Base-by-base conservation (phyloP, 2,888 invertebrate genomes). In the Thereva unica region DNA sequence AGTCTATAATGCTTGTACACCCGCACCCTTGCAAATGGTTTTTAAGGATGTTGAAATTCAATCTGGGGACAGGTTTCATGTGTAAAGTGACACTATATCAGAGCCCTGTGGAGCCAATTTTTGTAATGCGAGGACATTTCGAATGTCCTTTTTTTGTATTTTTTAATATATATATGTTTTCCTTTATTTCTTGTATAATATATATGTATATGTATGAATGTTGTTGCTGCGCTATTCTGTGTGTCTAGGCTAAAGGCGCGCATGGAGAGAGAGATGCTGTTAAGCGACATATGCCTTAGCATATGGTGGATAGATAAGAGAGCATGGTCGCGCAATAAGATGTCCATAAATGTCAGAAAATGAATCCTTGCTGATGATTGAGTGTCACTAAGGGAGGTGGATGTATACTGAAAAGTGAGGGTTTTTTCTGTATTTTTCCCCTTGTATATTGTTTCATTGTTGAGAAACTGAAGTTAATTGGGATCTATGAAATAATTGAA, bases 71-170 rank as follows among this genome's bases (percentile, higher is more conserved):
- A 52, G 52, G 52, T 35, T 35, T 52, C 34, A 35, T 23, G 52
- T 52, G 52, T 52, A 52, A 52, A 52, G n/a, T n/a, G 52, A 52
- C 52, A 52, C 52, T 52, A 34, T 52, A 52, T 9, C 35, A n/a
- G 23, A 23, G 52, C 52, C 52, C 52, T 23, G n/a, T 52, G 52
- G 52, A 52, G 52, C 52, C 52, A 52, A 34, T 52, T 52, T 6
- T 34, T 52, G 52, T 34, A 34, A 34, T 52, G 8, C 34, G 35
- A 52, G 7, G 52, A 35, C 52, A 7, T 12, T 49, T 9, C 34
- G 7, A 12, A 52, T 52, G 34, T n/a, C 10, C 23, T 23, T 23
- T 23, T 23, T 23, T 23, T 23, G 23, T 23, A 23, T 23, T 23
- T 23, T 23, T 23, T 2, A 23, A 23, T 23, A 23, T 23, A 23